A percentile compares a stretch with the other conserved stretches of the same genome.
Evolutionary conservation across 2,888 invertebrate species (phyloP).

Genomic region (Helleia helle): DNA sequence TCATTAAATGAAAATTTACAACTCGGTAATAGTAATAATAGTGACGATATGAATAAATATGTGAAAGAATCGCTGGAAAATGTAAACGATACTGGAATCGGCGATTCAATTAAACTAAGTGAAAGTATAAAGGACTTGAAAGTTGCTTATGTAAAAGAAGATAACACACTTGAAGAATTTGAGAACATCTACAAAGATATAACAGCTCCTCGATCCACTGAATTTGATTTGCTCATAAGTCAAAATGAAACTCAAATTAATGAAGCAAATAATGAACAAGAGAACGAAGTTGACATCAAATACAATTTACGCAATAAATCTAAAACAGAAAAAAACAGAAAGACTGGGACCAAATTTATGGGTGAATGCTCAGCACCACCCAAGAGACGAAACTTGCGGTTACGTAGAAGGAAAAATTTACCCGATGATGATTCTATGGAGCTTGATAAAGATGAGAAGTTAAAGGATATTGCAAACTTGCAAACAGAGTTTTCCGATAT

Average conservation of each 20-base stretch:
- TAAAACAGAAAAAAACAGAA: conserved; percentile 18
- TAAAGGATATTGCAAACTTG: conserved; percentile 54
- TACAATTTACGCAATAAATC: conserved; percentile 43
- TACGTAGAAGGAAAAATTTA: conserved; percentile 36
- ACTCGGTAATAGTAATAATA: background rate
- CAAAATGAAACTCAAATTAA: conserved; percentile 23
- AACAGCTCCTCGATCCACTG: conserved; percentile 42
- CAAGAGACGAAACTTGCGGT: conserved; percentile 36
- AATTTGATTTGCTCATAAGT: conserved; percentile 46
- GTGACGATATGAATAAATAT: background rate
- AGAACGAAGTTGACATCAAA: conserved; percentile 25
- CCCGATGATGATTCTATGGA: conserved; percentile 28
- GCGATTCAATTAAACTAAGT: conserved; percentile 13
- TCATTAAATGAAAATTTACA: background rate
- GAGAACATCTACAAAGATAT: conserved; percentile 55
- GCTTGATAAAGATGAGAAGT: conserved; percentile 26
- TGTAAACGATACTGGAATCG: conserved; percentile 10
- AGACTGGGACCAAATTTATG: conserved; percentile 14
- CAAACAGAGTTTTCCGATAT: conserved; percentile 56
- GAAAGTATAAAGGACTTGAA: conserved; percentile 8
- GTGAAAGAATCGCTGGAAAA: background rate
- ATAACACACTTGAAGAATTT: conserved; percentile 51
- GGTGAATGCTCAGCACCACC: conserved; percentile 28
- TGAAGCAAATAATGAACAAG: conserved; percentile 11
- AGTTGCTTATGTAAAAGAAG: conserved; percentile 18